These are phyloP conservation scores for Lasioglossum morio DNA, from an alignment of 2,888 invertebrate species.

Conservation along the genomic window DNA sequence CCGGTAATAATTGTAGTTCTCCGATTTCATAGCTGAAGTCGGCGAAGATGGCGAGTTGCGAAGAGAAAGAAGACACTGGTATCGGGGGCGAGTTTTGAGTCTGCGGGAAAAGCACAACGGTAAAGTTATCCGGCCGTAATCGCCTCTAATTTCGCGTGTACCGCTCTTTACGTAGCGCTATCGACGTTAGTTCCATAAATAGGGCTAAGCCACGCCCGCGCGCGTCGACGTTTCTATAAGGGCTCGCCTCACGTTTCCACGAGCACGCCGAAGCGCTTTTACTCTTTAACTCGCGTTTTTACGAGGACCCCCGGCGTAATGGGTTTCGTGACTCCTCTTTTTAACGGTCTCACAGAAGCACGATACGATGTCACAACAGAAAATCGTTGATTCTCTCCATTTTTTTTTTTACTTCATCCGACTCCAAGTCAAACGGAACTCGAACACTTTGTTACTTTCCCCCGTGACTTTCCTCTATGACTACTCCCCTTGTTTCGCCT, in stretches of 20 bases:
- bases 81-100: neutral
- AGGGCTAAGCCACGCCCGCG: constrained; percentile 37
- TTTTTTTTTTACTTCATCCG: neutral
- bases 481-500: neutral
- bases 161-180: constrained; percentile 28
- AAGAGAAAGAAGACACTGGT: neutral
- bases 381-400: constrained; percentile 37
- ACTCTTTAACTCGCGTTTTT: constrained; percentile 58
- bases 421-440: constrained; percentile 14
- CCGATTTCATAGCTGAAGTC: neutral
- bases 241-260: constrained; percentile 33
- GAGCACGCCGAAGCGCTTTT: constrained; percentile 42
- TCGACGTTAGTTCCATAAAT: constrained; percentile 52
- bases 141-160: constrained; percentile 42
- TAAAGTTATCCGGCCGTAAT: constrained; percentile 37
- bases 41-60: neutral
- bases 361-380: constrained; percentile 48
- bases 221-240: constrained; percentile 38
- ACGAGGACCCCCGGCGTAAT: constrained; percentile 50
- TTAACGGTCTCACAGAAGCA: constrained; percentile 21
- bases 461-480: neutral
- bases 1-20: neutral
- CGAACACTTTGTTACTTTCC: neutral
- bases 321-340: constrained; percentile 41
- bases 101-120: constrained; percentile 26